A percentile compares a stretch with the other conserved stretches of the same genome.
Conservation (phyloP, 2,888 invertebrate species). For the Siphonodentalium dalli region DNA sequence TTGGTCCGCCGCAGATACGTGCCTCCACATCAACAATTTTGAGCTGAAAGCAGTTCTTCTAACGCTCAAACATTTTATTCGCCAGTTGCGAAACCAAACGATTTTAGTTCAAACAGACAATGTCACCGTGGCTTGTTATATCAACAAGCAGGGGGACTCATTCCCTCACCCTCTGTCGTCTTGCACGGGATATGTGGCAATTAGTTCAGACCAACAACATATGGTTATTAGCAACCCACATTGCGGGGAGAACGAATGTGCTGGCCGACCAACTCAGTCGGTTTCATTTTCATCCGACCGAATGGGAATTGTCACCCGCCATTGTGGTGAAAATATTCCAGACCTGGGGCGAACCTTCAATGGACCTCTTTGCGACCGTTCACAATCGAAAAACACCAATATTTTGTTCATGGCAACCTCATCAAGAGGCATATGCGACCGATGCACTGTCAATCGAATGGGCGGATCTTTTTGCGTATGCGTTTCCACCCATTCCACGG, state of each 20-base stretch:
- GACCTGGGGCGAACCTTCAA: conserved; percentile 6
- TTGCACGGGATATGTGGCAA: conserved; percentile 23
- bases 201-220: conserved; percentile 16
- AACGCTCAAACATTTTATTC: conserved; percentile 11
- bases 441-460: conserved; percentile 25
- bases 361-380: conserved; percentile 24
- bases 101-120: conserved; percentile 26
- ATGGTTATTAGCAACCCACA: conserved; percentile 19
- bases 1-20: conserved; percentile 9
- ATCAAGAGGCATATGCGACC: conserved; percentile 13
- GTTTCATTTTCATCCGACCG: conserved; percentile 7
- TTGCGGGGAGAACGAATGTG: conserved; percentile 14
- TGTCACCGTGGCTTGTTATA: conserved; percentile 21
- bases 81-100: conserved; percentile 6
- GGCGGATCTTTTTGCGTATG: conserved; percentile 22
- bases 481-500: conserved; percentile 18
- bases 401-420: conserved; percentile 18
- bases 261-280: conserved; percentile 19
- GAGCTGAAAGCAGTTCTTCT: conserved; percentile 27
- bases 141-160: conserved; percentile 27
- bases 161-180: conserved; percentile 17
- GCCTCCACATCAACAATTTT: conserved; percentile 25
- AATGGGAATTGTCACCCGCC: conserved; percentile 13
- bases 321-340: conserved; percentile 5
- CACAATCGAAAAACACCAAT: conserved; percentile 12